Percentiles rank a stretch among this genome's conserved stretches.
These are phyloP conservation scores for Ganaspis sp. DNA, from an alignment of 1,140 invertebrate species.

Conservation along the genomic window DNA sequence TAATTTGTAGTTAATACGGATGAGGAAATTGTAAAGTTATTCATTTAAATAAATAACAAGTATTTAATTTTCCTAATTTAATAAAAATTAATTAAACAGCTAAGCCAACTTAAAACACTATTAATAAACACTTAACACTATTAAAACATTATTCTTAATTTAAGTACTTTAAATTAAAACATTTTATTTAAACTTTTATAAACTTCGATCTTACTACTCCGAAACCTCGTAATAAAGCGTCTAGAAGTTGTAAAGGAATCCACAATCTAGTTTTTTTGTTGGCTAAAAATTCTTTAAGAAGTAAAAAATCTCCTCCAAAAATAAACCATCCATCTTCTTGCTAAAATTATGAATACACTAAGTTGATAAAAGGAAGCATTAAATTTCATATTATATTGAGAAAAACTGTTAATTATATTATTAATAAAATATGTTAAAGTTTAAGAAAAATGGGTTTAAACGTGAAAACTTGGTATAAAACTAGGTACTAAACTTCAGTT, in stretches of 20 bases:
- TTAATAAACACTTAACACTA: too few relatives aligned
- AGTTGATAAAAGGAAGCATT: slow-evolving; percentile 16
- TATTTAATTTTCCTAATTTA: too few relatives aligned
- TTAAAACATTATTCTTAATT: too few relatives aligned
- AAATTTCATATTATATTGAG: too few relatives aligned
- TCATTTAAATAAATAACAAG: too few relatives aligned
- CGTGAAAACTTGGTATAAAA: too few relatives aligned
- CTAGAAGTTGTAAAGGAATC: slow-evolving; percentile 62
- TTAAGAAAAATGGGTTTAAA: too few relatives aligned
- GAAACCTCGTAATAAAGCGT: slow-evolving; percentile 70
- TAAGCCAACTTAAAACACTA: too few relatives aligned
- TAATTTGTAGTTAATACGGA: too few relatives aligned
- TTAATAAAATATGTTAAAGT: slow-evolving; percentile 1
- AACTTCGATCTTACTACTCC: slow-evolving; percentile 66
- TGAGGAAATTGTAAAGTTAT: too few relatives aligned
- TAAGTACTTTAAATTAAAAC: not conserved
- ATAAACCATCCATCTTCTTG: slow-evolving; percentile 57
- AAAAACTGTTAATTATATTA: slow-evolving; percentile 31
- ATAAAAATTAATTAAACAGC: slow-evolving; percentile 7
- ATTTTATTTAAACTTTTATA: not conserved
- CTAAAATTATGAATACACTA: slow-evolving; percentile 27
- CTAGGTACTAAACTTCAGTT: too few relatives aligned
- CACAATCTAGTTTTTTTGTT: slow-evolving; percentile 58
- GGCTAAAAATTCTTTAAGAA: slow-evolving; percentile 62
- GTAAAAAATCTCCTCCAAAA: slow-evolving; percentile 69